A percentile compares a stretch with the other conserved stretches of the same genome.
Evolutionary conservation across 1,140 invertebrate genomes (phyloP).

Genomic region (Glossosoma conforme): DNA sequence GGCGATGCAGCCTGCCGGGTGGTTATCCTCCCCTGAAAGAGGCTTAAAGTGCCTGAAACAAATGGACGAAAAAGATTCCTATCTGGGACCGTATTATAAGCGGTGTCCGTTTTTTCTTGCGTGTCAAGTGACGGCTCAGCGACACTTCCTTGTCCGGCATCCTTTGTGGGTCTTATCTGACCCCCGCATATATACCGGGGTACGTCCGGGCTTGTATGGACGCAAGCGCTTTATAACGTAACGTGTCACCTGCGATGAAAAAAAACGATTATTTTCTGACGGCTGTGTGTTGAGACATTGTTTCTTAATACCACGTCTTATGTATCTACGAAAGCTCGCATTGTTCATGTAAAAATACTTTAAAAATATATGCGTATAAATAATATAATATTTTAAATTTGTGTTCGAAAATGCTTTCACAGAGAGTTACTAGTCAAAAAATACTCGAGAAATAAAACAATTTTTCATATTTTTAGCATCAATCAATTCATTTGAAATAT

Average conservation of each 20-base stretch:
- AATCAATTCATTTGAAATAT: too few species aligned
- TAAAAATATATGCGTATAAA: too few species aligned
- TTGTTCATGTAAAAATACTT: too few species aligned
- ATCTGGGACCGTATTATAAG: conserved; percentile 10
- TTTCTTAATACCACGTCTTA: not conserved
- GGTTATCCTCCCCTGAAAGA: conserved; percentile 2
- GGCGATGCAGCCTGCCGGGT: conserved; percentile 1
- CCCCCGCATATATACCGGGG: not conserved
- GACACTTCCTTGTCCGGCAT: conserved; percentile 13
- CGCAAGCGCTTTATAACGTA: not conserved
- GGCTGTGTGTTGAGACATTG: conserved; percentile 4
- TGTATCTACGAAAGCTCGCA: too few species aligned
- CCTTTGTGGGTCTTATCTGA: conserved; percentile 11
- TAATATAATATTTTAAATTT: too few species aligned
- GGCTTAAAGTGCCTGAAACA: not conserved
- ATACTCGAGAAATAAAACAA: too few species aligned
- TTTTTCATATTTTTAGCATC: too few species aligned
- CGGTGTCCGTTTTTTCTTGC: conserved; percentile 14
- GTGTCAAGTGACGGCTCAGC: conserved; percentile 10
- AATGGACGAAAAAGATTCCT: conserved; percentile 9
- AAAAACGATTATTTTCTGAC: not conserved
- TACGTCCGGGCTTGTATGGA: not conserved
- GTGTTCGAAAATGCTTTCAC: too few species aligned
- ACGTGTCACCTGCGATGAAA: not conserved
- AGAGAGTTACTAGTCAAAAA: too few species aligned